These are phyloP conservation scores for Mystacornis crossleyi DNA, from an alignment of 2,113 vertebrate genomes.

Conservation along the genomic window DNA sequence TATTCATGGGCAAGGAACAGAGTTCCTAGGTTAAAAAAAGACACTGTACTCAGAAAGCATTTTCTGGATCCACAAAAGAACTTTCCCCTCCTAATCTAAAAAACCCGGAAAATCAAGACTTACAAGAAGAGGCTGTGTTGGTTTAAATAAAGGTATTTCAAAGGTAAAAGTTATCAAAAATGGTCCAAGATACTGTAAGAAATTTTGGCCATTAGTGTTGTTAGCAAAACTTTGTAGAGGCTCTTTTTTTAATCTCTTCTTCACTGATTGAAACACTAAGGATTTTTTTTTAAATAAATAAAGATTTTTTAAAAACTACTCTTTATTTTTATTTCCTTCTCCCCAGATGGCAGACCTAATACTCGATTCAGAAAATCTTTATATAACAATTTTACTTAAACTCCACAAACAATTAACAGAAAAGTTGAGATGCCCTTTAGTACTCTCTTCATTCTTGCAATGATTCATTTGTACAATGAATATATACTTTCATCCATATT, in stretches of 20 bases:
- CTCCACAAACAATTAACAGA: background rate
- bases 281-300: no score
- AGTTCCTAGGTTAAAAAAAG: background rate
- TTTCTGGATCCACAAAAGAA: background rate
- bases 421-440: background rate
- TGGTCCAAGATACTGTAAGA: background rate
- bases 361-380: background rate
- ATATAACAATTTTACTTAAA: background rate
- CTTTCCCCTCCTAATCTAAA: background rate
- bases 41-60: background rate
- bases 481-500: conserved; percentile 2
- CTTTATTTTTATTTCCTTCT: background rate
- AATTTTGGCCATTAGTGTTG: background rate
- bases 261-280: background rate
- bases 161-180: background rate
- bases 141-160: background rate
- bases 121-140: background rate
- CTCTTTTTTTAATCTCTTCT: background rate
- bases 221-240: background rate
- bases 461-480: background rate
- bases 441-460: background rate
- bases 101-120: background rate
- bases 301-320: no score
- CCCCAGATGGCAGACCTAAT: background rate
- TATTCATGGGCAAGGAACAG: background rate